Percentiles rank a stretch among this genome's conserved stretches.
These are phyloP conservation scores for Phoxinus phoxinus DNA, from an alignment of 2,113 vertebrate genomes.

Conservation along the genomic window DNA sequence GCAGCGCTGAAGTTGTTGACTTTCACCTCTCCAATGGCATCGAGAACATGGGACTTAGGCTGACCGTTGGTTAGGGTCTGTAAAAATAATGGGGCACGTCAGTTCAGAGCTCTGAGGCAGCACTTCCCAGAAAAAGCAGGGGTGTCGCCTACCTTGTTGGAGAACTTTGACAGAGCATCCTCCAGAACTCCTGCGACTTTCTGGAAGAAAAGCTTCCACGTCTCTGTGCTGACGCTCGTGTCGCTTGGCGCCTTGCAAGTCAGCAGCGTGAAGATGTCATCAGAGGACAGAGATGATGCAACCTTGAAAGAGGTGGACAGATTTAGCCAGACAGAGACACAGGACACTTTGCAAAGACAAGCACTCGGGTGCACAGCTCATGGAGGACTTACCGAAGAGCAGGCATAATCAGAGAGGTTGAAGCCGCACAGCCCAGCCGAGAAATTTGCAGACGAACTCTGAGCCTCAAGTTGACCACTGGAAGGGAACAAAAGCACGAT, in stretches of 20 bases:
- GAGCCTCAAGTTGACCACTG: too few relatives aligned
- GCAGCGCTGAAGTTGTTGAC: slow-evolving; percentile 22
- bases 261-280: too few relatives aligned
- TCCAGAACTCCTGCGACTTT: slow-evolving; percentile 52
- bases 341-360: too few relatives aligned
- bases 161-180: slow-evolving; percentile 52
- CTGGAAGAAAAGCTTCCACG: slow-evolving; percentile 65
- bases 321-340: too few relatives aligned
- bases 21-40: slow-evolving; percentile 45
- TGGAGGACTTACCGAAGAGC: too few relatives aligned
- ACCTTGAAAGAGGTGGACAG: too few relatives aligned
- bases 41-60: slow-evolving; percentile 21
- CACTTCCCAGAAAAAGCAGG: background rate
- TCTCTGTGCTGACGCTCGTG: slow-evolving; percentile 5
- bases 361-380: too few relatives aligned
- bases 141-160: slow-evolving; percentile 42
- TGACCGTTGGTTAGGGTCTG: background rate
- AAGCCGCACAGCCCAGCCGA: too few relatives aligned
- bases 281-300: too few relatives aligned
- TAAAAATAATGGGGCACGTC: background rate
- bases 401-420: too few relatives aligned
- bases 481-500: too few relatives aligned
- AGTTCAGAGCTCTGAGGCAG: background rate
- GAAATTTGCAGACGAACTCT: too few relatives aligned
- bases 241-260: slow-evolving; percentile 52